phyloP scores from a whole-genome alignment of 2,888 invertebrate genomes.

The Zele albiditarsus region DNA sequence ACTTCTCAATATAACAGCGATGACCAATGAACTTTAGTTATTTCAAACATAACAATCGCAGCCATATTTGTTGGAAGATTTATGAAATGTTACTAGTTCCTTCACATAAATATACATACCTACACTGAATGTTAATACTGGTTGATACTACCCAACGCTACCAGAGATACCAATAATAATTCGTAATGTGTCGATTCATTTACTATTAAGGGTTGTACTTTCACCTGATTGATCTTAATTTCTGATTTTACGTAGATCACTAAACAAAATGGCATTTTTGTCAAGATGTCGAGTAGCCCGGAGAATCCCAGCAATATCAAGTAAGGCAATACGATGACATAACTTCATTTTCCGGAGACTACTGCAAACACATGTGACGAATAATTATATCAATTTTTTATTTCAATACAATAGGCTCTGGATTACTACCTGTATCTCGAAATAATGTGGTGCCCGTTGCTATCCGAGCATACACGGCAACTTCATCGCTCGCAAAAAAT shows the following conservation, averaged over 20 bases:
- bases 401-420: constrained; percentile 20
- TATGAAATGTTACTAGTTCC: neutral
- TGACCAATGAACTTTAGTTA: neutral
- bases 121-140: no score
- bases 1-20: neutral
- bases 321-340: constrained; percentile 38
- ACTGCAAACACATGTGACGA: neutral
- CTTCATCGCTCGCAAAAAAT: constrained; percentile 27
- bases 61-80: neutral
- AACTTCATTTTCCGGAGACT: neutral
- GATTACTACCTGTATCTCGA: neutral
- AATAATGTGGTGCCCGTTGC: constrained; percentile 7
- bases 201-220: neutral
- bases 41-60: neutral
- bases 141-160: neutral
- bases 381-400: constrained; percentile 16
- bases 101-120: neutral
- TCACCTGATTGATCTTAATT: neutral
- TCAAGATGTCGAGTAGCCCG: constrained; percentile 45
- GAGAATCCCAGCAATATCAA: constrained; percentile 42
- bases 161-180: neutral
- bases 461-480: constrained; percentile 19
- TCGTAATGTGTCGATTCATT: neutral
- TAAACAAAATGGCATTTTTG: constrained; percentile 48
- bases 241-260: neutral